phyloP scores from a whole-genome alignment of 2,888 invertebrate species.

The Heteropelma amictum region DNA sequence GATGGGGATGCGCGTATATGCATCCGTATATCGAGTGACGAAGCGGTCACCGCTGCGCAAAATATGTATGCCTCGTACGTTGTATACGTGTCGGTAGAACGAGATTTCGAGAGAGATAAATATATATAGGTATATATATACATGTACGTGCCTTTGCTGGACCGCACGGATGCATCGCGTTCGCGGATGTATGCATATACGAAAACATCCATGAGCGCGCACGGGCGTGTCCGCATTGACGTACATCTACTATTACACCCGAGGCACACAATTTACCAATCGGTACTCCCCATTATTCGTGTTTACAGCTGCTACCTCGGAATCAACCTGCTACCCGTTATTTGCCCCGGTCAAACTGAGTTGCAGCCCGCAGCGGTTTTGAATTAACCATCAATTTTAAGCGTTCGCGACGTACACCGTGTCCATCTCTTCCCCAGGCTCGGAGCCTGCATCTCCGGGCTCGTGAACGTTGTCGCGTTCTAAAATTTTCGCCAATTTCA shows the following conservation, averaged over 20 bases:
- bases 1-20: too few species aligned
- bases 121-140: too few species aligned
- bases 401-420: conserved; percentile 60
- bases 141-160: too few species aligned
- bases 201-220: background rate
- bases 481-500: conserved; percentile 1
- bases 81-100: conserved; percentile 22
- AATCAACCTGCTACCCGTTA: conserved; percentile 69
- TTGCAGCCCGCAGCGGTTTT: conserved; percentile 68
- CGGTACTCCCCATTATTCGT: conserved; percentile 73
- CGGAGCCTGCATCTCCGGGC: too few species aligned
- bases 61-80: conserved; percentile 31
- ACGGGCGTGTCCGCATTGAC: background rate
- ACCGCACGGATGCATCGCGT: conserved; percentile 11
- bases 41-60: conserved; percentile 21
- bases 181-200: background rate
- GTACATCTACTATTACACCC: conserved; percentile 47
- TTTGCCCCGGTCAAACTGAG: conserved; percentile 71
- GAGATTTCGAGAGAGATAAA: background rate
- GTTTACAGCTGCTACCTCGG: conserved; percentile 72
- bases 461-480: background rate
- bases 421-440: conserved; percentile 47
- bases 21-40: conserved; percentile 35
- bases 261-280: conserved; percentile 72
- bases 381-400: conserved; percentile 73